Evolutionary conservation across 2,113 vertebrate genomes (phyloP), one percentile per base, ranked within the genome.

Genomic region (Bubo bubo): DNA sequence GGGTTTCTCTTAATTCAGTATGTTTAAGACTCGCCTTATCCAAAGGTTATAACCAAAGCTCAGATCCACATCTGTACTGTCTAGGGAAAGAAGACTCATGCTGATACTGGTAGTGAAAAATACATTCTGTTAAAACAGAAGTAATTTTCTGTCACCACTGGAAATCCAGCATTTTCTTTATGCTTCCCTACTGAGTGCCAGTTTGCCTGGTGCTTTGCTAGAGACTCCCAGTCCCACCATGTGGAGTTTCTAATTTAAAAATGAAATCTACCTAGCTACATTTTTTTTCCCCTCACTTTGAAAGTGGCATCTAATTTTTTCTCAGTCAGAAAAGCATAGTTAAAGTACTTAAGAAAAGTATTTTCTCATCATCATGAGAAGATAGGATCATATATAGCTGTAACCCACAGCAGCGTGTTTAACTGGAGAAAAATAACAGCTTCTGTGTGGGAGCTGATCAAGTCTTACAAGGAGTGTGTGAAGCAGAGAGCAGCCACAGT

Each of bases 381-480:
- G 73, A 75, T 34, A 3, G 24, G 47, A 87, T 74, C 34, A 22
- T 3, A 0, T 37, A 19, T 67, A 84, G n/a, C 60, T 63, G 10
- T 77, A 76, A 58, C 37, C n/a, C 19, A 37, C 50, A 64, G 34
- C 37, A 49, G 37, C 21, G 39, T 63, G 18, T 62, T 79, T 71
- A 79, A 52, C n/a, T 71, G 47, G 52, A 87, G 32, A 75, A 89
- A 94, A 89, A 34, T 41, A 95, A 79, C 96, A 93, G 91, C 91
- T 96, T 93, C 93, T 96, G 37, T 81, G 91, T 81, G 86, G 91
- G 95, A 91, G 80, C 86, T 79, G 83, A 74, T 91, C 56, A 75
- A 89, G 55, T 50, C 55, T 81, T 70, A 50, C 7, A 70, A 35
- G 52, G 53, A 43, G 50, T 5, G 35, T 62, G 64, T 87, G 53